Base-by-base conservation (phyloP, 2,113 vertebrate species). In the Bombycilla garrulus region DNA sequence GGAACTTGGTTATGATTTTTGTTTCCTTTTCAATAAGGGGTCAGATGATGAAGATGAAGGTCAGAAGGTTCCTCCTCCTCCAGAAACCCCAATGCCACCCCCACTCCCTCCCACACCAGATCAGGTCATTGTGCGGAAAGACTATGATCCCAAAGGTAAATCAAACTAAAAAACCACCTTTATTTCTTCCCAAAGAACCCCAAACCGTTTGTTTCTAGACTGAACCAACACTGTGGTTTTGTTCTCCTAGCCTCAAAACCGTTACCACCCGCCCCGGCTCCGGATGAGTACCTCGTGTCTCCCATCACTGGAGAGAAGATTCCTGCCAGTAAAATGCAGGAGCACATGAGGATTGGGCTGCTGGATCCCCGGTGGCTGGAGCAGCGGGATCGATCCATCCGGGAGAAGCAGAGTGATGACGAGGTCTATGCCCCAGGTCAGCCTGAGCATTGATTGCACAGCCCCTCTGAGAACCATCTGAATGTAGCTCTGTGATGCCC, bases 231-330 rank as follows among this genome's bases (percentile, higher is more conserved):
- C 8, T 35, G 22, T 61, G 71, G 60, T 65, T 96, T 96, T 87
- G 66, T 72, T 66, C 47, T 92, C 66, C n/a, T 81, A 99, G 99
- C 99, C 62, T 99, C 99, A 66, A 99, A 99, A 92, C 98, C 98
- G 1, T 97, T 98, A 76, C 97, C 98, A 4, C 97, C 98, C 0
- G 90, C 98, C 13, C 92, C 97, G 2, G 94, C 98, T 83, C 97
- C 98, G 2, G 99, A 99, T 40, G 99, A 99, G 57, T 99, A 99
- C 94, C 99, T 99, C 5, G 99, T 99, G 87, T 99, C 99, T 26
- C 99, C 99, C 82, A 99, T 99, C 94, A 99, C 99, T 24, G 99
- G 99, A 28, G 99, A 99, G 97, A 99, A 99, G 95, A 99, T 99
- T 81, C 99, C 98, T 8, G 99, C 99, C 96, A 99, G 99, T 94